Evolutionary conservation across 92 coral and sea anemone genomes (phyloP).

Genomic region (Bergia puertoricense): DNA sequence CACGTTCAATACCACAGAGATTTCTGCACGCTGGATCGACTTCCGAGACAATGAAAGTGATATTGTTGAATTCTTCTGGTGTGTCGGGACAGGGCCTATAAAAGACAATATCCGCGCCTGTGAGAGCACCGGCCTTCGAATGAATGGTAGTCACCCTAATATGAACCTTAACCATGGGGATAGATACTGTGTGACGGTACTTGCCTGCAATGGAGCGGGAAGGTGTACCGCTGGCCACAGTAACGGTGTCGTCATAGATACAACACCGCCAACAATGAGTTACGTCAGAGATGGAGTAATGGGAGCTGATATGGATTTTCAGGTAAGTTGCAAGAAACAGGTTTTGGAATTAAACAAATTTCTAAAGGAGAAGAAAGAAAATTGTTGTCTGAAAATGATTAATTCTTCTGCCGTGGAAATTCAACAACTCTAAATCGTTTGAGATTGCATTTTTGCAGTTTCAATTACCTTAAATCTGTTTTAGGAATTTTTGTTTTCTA

Average conservation of each 20-base stretch:
- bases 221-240: slow-evolving; percentile 79
- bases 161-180: slow-evolving; percentile 67
- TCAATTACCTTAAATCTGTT: no score
- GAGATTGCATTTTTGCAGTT: no score
- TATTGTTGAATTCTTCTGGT: slow-evolving; percentile 84
- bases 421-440: no score
- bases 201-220: slow-evolving; percentile 89
- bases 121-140: slow-evolving; percentile 81
- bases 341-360: neutral
- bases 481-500: no score
- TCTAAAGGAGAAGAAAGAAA: neutral
- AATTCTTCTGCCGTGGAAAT: neutral
- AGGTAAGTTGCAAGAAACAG: slow-evolving; percentile 54
- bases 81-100: slow-evolving; percentile 82
- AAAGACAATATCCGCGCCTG: slow-evolving; percentile 81
- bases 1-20: slow-evolving; percentile 75
- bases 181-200: slow-evolving; percentile 82
- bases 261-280: slow-evolving; percentile 83
- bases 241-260: slow-evolving; percentile 84
- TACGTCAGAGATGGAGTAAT: slow-evolving; percentile 92
- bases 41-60: slow-evolving; percentile 89
- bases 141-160: slow-evolving; percentile 81
- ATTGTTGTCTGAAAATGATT: neutral
- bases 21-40: slow-evolving; percentile 91
- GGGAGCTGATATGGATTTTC: slow-evolving; percentile 93